Evolutionary conservation across 2,888 invertebrate genomes (phyloP).

Genomic region (Branchellion lobata): DNA sequence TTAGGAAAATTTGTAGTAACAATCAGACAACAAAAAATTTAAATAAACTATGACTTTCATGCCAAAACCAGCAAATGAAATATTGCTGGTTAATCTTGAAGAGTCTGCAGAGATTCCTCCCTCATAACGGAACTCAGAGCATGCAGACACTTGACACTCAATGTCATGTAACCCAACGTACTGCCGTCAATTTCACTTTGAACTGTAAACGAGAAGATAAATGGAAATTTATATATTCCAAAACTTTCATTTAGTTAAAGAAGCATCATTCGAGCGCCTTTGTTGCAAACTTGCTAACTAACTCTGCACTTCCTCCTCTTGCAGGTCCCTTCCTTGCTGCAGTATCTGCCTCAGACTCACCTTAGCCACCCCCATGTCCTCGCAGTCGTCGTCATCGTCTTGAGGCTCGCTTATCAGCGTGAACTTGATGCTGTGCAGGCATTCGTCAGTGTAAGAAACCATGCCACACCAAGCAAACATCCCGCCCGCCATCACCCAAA

Average conservation of each 20-base stretch:
- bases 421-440: conserved; percentile 62
- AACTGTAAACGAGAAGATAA: conserved; percentile 53
- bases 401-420: conserved; percentile 62
- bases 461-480: no score
- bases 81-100: background rate
- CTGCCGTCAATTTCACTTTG: conserved; percentile 55
- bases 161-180: conserved; percentile 57
- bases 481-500: no score
- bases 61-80: background rate
- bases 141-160: conserved; percentile 58
- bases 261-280: background rate
- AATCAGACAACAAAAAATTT: no score
- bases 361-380: conserved; percentile 61
- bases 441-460: no score
- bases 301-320: conserved; percentile 60
- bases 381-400: conserved; percentile 61
- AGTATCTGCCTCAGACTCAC: conserved; percentile 60
- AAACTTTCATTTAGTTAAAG: background rate
- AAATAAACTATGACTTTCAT: no score
- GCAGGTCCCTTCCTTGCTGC: conserved; percentile 55
- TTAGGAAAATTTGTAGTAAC: no score
- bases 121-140: conserved; percentile 58
- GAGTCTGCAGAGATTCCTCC: conserved; percentile 53
- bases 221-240: no score
- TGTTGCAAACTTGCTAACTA: conserved; percentile 49